A percentile compares a stretch with the other conserved stretches of the same genome.
Evolutionary conservation across 2,888 invertebrate species (phyloP).

Genomic region (Scrobipalpa atriplicella): DNA sequence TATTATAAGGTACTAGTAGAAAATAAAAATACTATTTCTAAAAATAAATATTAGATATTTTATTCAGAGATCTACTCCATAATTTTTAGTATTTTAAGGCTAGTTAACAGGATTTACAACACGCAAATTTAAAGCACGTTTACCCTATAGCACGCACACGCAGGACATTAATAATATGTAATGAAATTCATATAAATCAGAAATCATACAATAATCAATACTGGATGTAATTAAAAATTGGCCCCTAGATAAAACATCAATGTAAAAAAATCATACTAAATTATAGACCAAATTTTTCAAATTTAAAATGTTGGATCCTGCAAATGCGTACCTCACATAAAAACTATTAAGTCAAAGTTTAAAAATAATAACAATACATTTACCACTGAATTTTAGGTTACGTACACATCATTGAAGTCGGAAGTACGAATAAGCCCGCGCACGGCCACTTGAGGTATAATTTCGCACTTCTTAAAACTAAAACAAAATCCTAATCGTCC

Average conservation of each 20-base stretch:
- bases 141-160: not conserved
- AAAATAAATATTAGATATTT: conserved; percentile 53
- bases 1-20: not conserved
- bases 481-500: conserved; percentile 33
- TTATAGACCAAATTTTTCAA: not conserved
- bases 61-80: conserved; percentile 63
- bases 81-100: conserved; percentile 45
- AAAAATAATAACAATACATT: conserved; percentile 35
- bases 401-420: not conserved
- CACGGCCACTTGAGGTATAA: not conserved
- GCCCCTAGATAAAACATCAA: not conserved
- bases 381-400: conserved; percentile 47
- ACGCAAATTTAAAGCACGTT: conserved; percentile 35
- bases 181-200: not conserved
- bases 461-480: conserved; percentile 22
- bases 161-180: not conserved
- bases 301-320: too few relatives aligned
- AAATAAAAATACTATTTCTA: not conserved
- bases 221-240: too few relatives aligned
- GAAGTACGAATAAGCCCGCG: not conserved
- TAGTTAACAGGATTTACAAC: conserved; percentile 40
- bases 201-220: not conserved
- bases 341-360: conserved; percentile 33
- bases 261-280: conserved; percentile 8
- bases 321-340: not conserved